phyloP scores from a whole-genome alignment of 2,113 vertebrate species.

The Oostethus manadensis region DNA sequence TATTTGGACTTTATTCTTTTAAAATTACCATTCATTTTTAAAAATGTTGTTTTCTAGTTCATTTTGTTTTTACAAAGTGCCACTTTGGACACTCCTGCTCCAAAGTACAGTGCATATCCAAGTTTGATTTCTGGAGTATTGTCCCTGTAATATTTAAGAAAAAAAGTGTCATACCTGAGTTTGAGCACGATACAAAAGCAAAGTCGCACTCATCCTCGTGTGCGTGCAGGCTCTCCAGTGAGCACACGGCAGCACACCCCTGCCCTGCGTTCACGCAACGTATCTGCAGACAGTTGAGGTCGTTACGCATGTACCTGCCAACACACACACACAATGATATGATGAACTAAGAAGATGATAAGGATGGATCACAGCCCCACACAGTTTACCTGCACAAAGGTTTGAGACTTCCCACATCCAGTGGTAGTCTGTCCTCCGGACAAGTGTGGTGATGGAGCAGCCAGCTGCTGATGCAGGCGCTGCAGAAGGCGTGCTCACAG shows the following conservation, averaged over 20 bases:
- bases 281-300: conserved; percentile 82
- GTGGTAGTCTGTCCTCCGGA: conserved; percentile 80
- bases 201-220: conserved; percentile 84
- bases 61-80: too few relatives aligned
- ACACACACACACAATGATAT: background rate
- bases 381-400: conserved; percentile 77
- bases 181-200: conserved; percentile 75
- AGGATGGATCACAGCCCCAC: background rate
- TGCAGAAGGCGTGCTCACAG: conserved; percentile 85
- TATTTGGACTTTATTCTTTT: too few relatives aligned
- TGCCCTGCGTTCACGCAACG: conserved; percentile 76
- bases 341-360: background rate
- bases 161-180: conserved; percentile 64
- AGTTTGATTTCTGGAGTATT: too few relatives aligned
- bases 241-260: conserved; percentile 81
- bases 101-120: too few relatives aligned
- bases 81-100: background rate
- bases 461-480: conserved; percentile 82
- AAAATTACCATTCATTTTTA: too few relatives aligned
- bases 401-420: conserved; percentile 74
- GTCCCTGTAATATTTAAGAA: background rate
- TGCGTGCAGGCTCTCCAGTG: conserved; percentile 79
- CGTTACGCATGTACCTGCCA: conserved; percentile 85
- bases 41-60: too few relatives aligned
- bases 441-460: conserved; percentile 81